Percentiles rank a stretch among this genome's conserved stretches.
Conservation (phyloP, 2,113 vertebrate genomes). For the Chinchilla lanigera region DNA sequence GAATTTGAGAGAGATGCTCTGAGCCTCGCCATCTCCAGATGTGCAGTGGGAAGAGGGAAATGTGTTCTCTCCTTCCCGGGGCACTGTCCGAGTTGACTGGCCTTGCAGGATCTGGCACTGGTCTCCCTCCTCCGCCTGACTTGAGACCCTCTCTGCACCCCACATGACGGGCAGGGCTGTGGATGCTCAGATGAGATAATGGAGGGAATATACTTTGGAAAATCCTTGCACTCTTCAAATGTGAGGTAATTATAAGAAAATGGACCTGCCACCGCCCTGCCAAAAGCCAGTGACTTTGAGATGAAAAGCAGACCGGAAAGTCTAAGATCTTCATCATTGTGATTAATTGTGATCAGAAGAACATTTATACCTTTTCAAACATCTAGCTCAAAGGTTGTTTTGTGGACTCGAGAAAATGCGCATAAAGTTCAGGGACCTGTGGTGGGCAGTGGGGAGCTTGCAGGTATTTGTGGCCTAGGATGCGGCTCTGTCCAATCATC, state of each 20-base stretch:
- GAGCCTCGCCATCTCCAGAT: neutral
- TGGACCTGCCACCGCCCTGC: slow-evolving; percentile 48
- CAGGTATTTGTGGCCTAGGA: neutral
- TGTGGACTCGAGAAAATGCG: neutral
- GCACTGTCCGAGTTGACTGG: neutral
- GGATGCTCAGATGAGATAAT: slow-evolving; percentile 72
- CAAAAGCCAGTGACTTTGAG: slow-evolving; percentile 65
- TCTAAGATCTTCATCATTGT: slow-evolving; percentile 45
- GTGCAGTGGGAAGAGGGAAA: neutral
- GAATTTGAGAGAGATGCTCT: neutral
- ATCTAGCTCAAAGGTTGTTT: slow-evolving; percentile 7
- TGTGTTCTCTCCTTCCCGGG: neutral
- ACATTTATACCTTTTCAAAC: slow-evolving; percentile 15
- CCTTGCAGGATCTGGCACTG: neutral
- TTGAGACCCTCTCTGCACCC: neutral
- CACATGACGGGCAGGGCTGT: neutral
- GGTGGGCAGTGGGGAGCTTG: neutral
- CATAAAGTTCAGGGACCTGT: neutral
- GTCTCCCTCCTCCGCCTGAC: neutral
- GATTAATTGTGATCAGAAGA: slow-evolving; percentile 56
- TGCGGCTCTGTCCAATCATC: too few species aligned
- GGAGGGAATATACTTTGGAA: slow-evolving; percentile 70
- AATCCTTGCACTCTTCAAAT: slow-evolving; percentile 68
- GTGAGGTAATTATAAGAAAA: slow-evolving; percentile 73
- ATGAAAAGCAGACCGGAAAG: slow-evolving; percentile 60